Evolutionary conservation across 2,888 invertebrate species (phyloP), one percentile per base, ranked within the genome.

Genomic region (Andrena camellia): DNA sequence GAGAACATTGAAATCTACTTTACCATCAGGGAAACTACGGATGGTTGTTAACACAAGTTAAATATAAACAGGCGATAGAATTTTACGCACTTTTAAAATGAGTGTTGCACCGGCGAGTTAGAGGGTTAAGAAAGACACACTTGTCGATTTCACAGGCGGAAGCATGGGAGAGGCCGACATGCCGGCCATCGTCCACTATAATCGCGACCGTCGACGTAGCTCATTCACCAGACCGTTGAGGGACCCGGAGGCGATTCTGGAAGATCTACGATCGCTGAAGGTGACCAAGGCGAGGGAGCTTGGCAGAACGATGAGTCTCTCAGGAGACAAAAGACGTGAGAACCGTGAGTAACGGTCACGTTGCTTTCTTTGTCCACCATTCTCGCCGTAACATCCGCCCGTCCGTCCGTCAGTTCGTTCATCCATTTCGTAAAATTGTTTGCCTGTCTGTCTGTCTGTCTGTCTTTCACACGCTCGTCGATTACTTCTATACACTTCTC

Each of bases 251-350:
- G 97, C 98, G 94, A 97, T 98, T 90, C 74, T 92, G 1, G 92
- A 92, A 50, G 90, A 90, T 20, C 94, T 98, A 85, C 97, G 97
- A 90, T 97, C 96, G 35, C 94, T 97, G 88, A 97, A 97, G 92
- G 88, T 90, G 13, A 96, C 97, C 78, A 97, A 97, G 85, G 42
- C 42, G 42, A 97, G 97, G 92, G 97, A 98, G 93, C 95, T 97
- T 62, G 97, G 97, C 73, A 96, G 97, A 78, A 97, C 97, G 73
- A 97, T 97, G 96, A 98, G 97, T 92, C 95, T 98, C 88, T 96
- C 97, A 70, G 96, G 96, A 75, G 94, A 94, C 66, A 94, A 94
- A 84, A 92, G 94, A 80, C 93, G 94, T 90, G 96, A 97, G 90
- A 95, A 97, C 95, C 96, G 97, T 97, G 95, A 97, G 97, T 97